Percentiles rank a stretch among this genome's conserved stretches.
phyloP scores from a whole-genome alignment of 2,888 invertebrate genomes.

The Diogma glabrata region DNA sequence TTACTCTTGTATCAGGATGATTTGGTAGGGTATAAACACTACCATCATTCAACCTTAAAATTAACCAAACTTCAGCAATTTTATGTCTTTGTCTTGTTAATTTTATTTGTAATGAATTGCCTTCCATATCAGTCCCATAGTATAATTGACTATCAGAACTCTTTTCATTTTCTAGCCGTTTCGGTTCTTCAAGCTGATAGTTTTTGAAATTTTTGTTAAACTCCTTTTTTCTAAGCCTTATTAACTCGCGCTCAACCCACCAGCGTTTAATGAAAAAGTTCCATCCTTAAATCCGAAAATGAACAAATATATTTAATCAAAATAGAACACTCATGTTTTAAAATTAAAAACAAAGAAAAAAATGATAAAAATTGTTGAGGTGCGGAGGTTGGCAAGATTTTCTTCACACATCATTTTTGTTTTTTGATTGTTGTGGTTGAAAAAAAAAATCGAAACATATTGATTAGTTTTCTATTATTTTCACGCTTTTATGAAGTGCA shows the following conservation, averaged over 20 bases:
- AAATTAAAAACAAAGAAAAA: background rate
- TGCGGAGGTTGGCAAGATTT: too few species aligned
- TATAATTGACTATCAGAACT: conserved; percentile 37
- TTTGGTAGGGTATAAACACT: conserved; percentile 38
- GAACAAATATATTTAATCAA: background rate
- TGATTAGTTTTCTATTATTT: too few species aligned
- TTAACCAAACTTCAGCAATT: conserved; percentile 44
- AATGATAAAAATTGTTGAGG: too few species aligned
- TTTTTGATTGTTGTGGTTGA: too few species aligned
- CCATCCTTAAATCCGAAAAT: conserved; percentile 35
- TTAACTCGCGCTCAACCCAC: conserved; percentile 35
- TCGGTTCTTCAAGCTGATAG: conserved; percentile 28
- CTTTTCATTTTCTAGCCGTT: conserved; percentile 25
- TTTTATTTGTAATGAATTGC: conserved; percentile 42
- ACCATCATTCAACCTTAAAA: conserved; percentile 37
- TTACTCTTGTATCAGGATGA: conserved; percentile 42
- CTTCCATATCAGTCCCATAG: conserved; percentile 44
- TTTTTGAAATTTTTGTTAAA: conserved; percentile 19
- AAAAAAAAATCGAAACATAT: too few species aligned
- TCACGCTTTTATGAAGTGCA: too few species aligned
- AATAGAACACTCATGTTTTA: background rate
- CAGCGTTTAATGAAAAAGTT: conserved; percentile 38
- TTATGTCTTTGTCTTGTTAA: conserved; percentile 41
- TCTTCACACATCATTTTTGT: too few species aligned
- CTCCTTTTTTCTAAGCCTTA: conserved; percentile 32